phyloP scores from a whole-genome alignment of 2,113 vertebrate species.

The Orcinus orca region DNA sequence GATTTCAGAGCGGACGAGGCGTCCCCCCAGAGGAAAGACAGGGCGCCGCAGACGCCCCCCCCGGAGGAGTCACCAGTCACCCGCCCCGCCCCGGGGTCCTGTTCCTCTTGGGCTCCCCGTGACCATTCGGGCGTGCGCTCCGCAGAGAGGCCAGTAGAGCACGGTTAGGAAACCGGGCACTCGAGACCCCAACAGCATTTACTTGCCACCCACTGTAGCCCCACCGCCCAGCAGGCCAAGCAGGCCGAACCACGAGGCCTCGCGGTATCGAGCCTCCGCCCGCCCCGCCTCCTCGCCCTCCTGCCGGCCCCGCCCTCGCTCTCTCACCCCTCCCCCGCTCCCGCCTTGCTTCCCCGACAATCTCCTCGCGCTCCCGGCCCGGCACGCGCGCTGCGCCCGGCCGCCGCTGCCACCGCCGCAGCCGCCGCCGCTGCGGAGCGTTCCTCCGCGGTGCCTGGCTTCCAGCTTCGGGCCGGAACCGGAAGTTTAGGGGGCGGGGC shows the following conservation, averaged over 20 bases:
- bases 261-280: slow-evolving; percentile 31
- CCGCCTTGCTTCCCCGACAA: slow-evolving; percentile 58
- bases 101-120: background rate
- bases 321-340: slow-evolving; percentile 40
- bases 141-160: background rate
- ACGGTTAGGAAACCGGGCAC: background rate
- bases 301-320: slow-evolving; percentile 52
- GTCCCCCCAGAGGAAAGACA: slow-evolving; percentile 58
- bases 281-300: slow-evolving; percentile 61
- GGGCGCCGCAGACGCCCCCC: slow-evolving; percentile 46
- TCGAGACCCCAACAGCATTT: accelerated
- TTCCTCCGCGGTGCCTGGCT: slow-evolving; percentile 47
- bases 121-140: background rate
- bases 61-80: background rate
- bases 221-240: background rate
- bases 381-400: slow-evolving; percentile 67
- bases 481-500: slow-evolving; percentile 76
- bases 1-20: slow-evolving; percentile 1
- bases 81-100: background rate
- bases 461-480: slow-evolving; percentile 75
- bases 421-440: slow-evolving; percentile 43
- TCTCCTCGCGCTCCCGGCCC: slow-evolving; percentile 65
- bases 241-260: slow-evolving; percentile 65
- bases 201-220: background rate
- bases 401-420: background rate